A percentile compares a stretch with the other conserved stretches of the same genome.
phyloP scores from a whole-genome alignment of 1,140 invertebrate genomes.

The Tetranychus cinnabarinus region DNA sequence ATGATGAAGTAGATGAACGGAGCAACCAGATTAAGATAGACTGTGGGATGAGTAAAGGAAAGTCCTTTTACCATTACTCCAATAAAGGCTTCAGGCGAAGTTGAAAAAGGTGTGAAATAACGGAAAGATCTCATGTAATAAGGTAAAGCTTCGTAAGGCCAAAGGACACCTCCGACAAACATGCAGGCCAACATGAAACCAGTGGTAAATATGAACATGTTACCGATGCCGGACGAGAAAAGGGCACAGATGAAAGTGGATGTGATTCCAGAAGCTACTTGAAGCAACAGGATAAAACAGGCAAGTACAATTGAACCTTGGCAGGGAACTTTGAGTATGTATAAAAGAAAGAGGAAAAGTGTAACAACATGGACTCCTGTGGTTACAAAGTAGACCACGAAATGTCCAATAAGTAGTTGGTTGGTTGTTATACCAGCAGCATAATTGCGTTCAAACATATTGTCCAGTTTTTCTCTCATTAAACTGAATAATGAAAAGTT shows the following conservation, averaged over 20 bases:
- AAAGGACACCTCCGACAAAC: slow-evolving; percentile 45
- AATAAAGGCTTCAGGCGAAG: slow-evolving; percentile 64
- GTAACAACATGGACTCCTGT: not conserved
- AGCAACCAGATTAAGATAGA: not conserved
- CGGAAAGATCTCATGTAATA: slow-evolving; percentile 51
- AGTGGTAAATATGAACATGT: not conserved
- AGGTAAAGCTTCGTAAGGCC: slow-evolving; percentile 77
- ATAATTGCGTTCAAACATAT: slow-evolving; percentile 1
- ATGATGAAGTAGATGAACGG: not conserved
- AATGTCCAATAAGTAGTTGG: not conserved
- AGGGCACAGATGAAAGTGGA: slow-evolving; percentile 70
- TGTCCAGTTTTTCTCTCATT: not conserved
- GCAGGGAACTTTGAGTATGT: not conserved
- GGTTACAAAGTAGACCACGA: not conserved
- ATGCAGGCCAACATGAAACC: not conserved
- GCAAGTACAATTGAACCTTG: not conserved
- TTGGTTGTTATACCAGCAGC: not conserved
- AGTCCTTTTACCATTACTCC: not conserved
- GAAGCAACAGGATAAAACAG: slow-evolving; percentile 24
- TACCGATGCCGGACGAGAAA: slow-evolving; percentile 15
- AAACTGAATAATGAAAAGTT: not conserved
- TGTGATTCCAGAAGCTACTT: slow-evolving; percentile 70
- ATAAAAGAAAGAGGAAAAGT: not conserved
- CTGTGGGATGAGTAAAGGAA: not conserved
- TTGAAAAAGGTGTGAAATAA: slow-evolving; percentile 57